Evolutionary conservation across 2,888 invertebrate species (phyloP).

Genomic region (Nasonovia ribisnigri): DNA sequence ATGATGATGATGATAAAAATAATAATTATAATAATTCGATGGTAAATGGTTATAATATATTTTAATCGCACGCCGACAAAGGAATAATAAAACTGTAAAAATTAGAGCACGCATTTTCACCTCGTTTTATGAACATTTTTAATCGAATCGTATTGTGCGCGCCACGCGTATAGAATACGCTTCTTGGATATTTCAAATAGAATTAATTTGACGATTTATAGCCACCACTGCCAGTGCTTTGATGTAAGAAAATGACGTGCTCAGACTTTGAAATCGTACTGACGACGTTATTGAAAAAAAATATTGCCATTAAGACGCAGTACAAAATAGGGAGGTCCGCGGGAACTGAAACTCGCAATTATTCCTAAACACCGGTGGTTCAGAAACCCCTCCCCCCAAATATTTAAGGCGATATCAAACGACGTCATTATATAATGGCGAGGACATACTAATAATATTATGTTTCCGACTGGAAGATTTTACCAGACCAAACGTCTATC

Average conservation of each 20-base stretch:
- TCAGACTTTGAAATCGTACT: constrained; percentile 5
- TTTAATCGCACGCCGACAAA: background rate
- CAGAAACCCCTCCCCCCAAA: background rate
- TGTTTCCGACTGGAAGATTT: background rate
- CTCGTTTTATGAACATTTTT: constrained; percentile 19
- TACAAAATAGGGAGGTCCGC: background rate
- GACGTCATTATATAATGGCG: background rate
- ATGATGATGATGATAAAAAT: background rate
- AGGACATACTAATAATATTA: background rate
- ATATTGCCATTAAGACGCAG: background rate
- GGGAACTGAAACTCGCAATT: background rate
- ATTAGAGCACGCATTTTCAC: background rate
- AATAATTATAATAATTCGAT: background rate
- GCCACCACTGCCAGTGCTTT: background rate
- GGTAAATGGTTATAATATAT: background rate
- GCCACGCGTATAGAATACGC: background rate
- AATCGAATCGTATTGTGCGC: background rate
- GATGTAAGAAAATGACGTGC: constrained; percentile 31
- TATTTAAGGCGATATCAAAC: no score
- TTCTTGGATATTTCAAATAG: background rate
- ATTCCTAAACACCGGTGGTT: background rate
- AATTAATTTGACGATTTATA: constrained; percentile 25
- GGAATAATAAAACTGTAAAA: constrained; percentile 12
- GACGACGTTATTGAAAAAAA: background rate
- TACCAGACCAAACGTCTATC: no score